Evolutionary conservation across 2,113 vertebrate species (phyloP).

Genomic region (Trachemys scripta): DNA sequence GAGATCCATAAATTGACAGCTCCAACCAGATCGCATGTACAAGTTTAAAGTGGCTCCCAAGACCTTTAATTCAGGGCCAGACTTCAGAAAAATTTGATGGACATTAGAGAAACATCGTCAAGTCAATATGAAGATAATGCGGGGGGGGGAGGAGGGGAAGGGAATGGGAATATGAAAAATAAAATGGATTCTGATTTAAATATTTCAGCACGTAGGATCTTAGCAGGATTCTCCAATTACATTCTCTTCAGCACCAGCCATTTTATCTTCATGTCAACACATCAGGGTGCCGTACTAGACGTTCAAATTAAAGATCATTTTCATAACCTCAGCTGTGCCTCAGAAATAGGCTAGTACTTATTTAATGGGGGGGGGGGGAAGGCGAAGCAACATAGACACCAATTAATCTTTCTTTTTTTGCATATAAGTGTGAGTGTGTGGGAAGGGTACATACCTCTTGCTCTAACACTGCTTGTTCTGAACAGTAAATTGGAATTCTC

Average conservation of each 20-base stretch:
- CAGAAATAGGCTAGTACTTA: not conserved
- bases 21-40: not conserved
- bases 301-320: not conserved
- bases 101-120: not conserved
- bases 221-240: not conserved
- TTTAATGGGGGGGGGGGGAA: not conserved
- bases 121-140: not conserved
- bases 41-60: not conserved
- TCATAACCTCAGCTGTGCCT: not conserved
- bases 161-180: not conserved
- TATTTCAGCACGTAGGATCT: not conserved
- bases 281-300: accelerated
- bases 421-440: not conserved
- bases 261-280: not conserved
- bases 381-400: not conserved
- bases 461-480: not conserved
- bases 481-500: constrained; percentile 20
- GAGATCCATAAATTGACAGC: not conserved
- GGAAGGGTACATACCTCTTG: not conserved
- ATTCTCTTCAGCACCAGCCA: not conserved
- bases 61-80: not conserved
- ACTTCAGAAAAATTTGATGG: not conserved
- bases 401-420: not conserved
- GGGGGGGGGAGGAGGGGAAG: not conserved
- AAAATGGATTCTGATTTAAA: not conserved